phyloP scores from a whole-genome alignment of 2,888 invertebrate species.

The Drosophila infuscata region DNA sequence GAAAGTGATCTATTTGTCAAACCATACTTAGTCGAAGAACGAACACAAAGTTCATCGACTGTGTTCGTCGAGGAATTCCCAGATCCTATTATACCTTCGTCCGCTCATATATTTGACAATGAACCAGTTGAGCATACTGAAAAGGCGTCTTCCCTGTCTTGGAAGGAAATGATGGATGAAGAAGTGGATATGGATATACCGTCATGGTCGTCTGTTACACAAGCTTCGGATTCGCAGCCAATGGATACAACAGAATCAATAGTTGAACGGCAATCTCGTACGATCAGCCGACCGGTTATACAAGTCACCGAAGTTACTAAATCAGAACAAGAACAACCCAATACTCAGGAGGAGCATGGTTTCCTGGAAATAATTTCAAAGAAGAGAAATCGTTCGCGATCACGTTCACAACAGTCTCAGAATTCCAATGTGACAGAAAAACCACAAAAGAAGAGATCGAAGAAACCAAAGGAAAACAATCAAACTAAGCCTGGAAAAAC shows the following conservation, averaged over 20 bases:
- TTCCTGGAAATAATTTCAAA: conserved; percentile 86
- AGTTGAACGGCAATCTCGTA: conserved; percentile 66
- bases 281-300: conserved; percentile 69
- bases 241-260: conserved; percentile 24
- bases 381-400: conserved; percentile 86
- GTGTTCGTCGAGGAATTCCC: conserved; percentile 51
- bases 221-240: conserved; percentile 27
- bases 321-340: conserved; percentile 13
- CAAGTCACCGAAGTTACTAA: conserved; percentile 67
- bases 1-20: conserved; percentile 6
- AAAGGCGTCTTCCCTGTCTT: conserved; percentile 49
- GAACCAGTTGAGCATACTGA: conserved; percentile 28
- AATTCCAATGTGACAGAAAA: conserved; percentile 81
- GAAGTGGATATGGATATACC: conserved; percentile 63
- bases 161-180: conserved; percentile 79
- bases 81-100: conserved; percentile 52
- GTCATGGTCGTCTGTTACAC: conserved; percentile 72
- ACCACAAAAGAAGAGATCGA: conserved; percentile 84
- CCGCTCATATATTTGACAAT: neutral
- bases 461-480: conserved; percentile 55
- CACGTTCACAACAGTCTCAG: conserved; percentile 85
- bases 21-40: conserved; percentile 4
- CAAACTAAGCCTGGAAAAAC: conserved; percentile 1
- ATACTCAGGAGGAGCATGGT: conserved; percentile 83
- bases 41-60: conserved; percentile 13